These are phyloP conservation scores for Enteromius viviparus DNA, from an alignment of 2,797 vertebrate species.

Conservation along the genomic window DNA sequence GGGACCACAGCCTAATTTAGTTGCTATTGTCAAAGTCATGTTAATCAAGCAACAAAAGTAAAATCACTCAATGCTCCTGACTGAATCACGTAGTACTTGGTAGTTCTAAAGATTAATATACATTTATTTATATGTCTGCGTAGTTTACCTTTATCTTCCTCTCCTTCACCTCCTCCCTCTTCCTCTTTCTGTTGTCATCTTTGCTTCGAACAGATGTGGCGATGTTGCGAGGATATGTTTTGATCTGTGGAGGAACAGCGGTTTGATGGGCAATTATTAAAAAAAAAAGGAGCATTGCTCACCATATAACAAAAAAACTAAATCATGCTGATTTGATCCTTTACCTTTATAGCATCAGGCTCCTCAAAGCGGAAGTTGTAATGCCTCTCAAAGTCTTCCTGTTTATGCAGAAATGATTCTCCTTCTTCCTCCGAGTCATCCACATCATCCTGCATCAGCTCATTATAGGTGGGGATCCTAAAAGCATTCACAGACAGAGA, in stretches of 20 bases:
- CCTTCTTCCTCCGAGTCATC: conserved; percentile 90
- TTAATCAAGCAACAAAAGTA: too few relatives aligned
- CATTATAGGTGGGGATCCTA: conserved; percentile 77
- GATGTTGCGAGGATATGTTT: conserved; percentile 86
- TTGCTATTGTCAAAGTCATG: too few relatives aligned
- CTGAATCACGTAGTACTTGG: too few relatives aligned
- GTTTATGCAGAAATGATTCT: conserved; percentile 83
- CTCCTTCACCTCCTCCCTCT: conserved; percentile 82
- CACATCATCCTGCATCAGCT: conserved; percentile 77
- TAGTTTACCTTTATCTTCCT: conserved; percentile 82
- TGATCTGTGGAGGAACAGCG: conserved; percentile 69
- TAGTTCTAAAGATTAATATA: too few relatives aligned
- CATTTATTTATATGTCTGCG: too few relatives aligned
- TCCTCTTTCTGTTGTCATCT: conserved; percentile 85
- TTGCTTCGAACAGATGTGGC: conserved; percentile 86
- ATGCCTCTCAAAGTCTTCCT: conserved; percentile 87
- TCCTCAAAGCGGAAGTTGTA: conserved; percentile 95
- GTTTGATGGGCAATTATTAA: neutral
- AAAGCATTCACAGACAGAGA: neutral
- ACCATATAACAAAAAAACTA: neutral
- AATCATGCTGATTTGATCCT: neutral
- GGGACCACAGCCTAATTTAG: too few relatives aligned
- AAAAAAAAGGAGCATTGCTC: neutral
- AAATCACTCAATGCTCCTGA: too few relatives aligned
- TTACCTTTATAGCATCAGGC: conserved; percentile 76